Base-by-base conservation (phyloP, 2,113 vertebrate species). In the Anas platyrhynchos region DNA sequence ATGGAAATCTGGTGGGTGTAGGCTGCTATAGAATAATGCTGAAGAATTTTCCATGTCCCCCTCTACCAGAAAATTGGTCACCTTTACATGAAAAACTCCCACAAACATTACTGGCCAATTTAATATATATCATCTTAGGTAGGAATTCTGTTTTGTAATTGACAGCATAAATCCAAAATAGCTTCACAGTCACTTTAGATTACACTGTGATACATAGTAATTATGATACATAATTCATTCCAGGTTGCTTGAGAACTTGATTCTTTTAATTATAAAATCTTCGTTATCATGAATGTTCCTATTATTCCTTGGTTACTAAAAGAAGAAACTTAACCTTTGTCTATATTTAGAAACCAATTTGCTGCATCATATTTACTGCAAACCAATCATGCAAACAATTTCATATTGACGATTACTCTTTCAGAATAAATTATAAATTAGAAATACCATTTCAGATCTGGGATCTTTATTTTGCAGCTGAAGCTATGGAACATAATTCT, bases 311-410 rank as follows among this genome's bases (percentile, higher is more conserved):
- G 56, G 75, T 97, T 95, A 86, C 80, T 93, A 17, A 86, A 88
- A 96, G 58, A 95, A 56, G 56, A 94, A 88, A 92, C 13, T 78
- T 86, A 95, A 82, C 83, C 58, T 90, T 91, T 93, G 61, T 94
- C 95, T 96, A 79, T 94, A 95, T 97, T 97, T 97, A 97, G 97
- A 97, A 97, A 80, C 46, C 82, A 94, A 79, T 95, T 97, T 96
- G 72, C 74, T 97, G 73, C 52, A 89, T 90, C 73, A 21, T 94
- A 86, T 95, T 97, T 97, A 90, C 88, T 97, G 94, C 95, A 97
- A 97, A 67, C 89, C 90, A 97, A 68, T 92, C 81, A 92, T 80
- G 84, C 89, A 88, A 94, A 88, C 92, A 95, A 90, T 96, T 96
- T 97, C 67, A 69, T 91, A 90, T 85, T 97, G 84, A 72, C 97